phyloP scores from a whole-genome alignment of 2,113 vertebrate species.

The Macaca mulatta region DNA sequence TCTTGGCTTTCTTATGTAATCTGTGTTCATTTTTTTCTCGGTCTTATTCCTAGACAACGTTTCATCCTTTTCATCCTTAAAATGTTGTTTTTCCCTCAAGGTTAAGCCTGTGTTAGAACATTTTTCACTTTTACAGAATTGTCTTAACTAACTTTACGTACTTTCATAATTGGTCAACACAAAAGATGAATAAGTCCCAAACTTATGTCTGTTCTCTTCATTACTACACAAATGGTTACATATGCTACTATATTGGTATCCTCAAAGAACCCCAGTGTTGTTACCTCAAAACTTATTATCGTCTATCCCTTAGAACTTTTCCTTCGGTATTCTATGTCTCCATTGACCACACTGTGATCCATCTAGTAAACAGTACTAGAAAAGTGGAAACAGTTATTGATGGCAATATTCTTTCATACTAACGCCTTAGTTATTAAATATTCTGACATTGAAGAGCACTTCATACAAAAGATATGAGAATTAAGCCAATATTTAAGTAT shows the following conservation, averaged over 20 bases:
- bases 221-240: background rate
- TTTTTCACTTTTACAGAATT: background rate
- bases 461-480: background rate
- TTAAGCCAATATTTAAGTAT: background rate
- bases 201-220: background rate
- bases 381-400: background rate
- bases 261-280: background rate
- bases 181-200: background rate
- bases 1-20: background rate
- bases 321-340: background rate
- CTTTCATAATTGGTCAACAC: background rate
- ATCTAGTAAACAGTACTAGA: background rate
- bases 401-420: background rate
- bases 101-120: background rate
- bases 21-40: background rate
- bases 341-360: background rate
- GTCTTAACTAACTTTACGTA: background rate
- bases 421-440: background rate
- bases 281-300: background rate
- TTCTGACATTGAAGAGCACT: background rate
- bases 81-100: background rate
- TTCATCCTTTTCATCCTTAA: background rate
- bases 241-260: background rate
- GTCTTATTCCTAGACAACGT: background rate
- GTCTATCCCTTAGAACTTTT: background rate